Base-by-base conservation (phyloP, 2,797 vertebrate genomes). In the Aphelocoma californica region DNA sequence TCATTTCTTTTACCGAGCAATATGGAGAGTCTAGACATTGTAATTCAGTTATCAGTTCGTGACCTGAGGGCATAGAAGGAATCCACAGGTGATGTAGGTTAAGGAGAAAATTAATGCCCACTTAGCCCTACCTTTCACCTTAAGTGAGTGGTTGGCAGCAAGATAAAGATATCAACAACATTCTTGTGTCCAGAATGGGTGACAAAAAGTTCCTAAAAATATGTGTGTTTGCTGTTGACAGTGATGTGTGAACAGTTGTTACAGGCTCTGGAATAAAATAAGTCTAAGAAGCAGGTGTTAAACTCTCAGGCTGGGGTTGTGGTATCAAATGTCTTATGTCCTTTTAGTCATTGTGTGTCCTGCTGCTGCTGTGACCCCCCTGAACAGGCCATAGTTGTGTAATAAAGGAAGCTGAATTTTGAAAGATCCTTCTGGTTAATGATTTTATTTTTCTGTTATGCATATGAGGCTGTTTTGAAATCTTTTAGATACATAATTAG, bases 31-130 rank as follows among this genome's bases (percentile, higher is more conserved):
- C 79, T 80, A 87, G 79, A 85, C 50, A 4, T 29, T 42, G 70
- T 95, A 81, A 93, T 93, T 71, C 36, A 74, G 38, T 96, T 92
- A 87, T 4, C 10, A 3, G 56, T 53, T 88, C 61, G 86, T 36
- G 75, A 69, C 58, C 74, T 13, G 23, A 60, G 56, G 66, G 74
- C 42, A 23, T 1, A 53, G 70, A 60, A 86, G 38, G 67, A 92
- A 26, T 45, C 60, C 48, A 48, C 54, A 51, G 42, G 32, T 83
- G 85, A 61, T 15, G 36, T 29, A 6, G 53, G 15, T 44, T 83
- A 81, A 86, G 66, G 34, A 84, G 81, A 53, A 61, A 24, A 77
- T 62, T 13, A 81, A 42, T 0, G 58, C 54, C 50, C 23, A 10
- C 3, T 2, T 69, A 47, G 62, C 38, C 25, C 44, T 60, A 17